A percentile compares a stretch with the other conserved stretches of the same genome.
Evolutionary conservation across 2,113 vertebrate genomes (phyloP).

Genomic region (Zootoca vivipara): DNA sequence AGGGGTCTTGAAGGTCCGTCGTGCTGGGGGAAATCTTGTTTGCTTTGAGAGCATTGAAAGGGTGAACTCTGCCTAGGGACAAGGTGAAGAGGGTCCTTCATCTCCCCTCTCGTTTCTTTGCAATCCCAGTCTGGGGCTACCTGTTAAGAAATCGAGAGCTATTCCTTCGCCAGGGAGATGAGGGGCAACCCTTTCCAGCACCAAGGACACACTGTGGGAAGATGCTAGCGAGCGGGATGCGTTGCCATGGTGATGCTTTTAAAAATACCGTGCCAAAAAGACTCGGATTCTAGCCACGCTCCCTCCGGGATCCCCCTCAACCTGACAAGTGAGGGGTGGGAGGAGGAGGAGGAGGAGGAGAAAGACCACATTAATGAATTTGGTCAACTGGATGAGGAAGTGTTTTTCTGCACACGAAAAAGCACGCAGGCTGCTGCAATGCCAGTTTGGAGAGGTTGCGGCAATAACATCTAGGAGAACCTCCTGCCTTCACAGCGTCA

Average conservation of each 20-base stretch:
- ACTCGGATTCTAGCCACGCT: not conserved
- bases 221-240: not conserved
- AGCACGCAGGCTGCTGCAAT: too few species aligned
- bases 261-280: not conserved
- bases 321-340: not conserved
- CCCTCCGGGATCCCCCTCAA: not conserved
- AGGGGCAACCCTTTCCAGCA: not conserved
- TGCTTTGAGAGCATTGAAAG: not conserved
- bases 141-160: not conserved
- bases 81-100: not conserved
- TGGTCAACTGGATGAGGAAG: too few species aligned
- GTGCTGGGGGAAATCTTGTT: not conserved
- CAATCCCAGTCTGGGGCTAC: not conserved
- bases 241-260: slow-evolving; percentile 23
- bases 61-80: not conserved
- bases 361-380: too few species aligned
- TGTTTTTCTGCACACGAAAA: not conserved
- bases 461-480: not conserved
- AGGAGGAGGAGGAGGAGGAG: not conserved
- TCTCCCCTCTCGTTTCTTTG: not conserved
- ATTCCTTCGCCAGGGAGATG: not conserved
- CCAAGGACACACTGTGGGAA: not conserved
- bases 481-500: not conserved
- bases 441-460: too few species aligned
- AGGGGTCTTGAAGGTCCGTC: not conserved